Conservation (phyloP, 1,140 invertebrate genomes). For the Zeugodacus cucurbitae region DNA sequence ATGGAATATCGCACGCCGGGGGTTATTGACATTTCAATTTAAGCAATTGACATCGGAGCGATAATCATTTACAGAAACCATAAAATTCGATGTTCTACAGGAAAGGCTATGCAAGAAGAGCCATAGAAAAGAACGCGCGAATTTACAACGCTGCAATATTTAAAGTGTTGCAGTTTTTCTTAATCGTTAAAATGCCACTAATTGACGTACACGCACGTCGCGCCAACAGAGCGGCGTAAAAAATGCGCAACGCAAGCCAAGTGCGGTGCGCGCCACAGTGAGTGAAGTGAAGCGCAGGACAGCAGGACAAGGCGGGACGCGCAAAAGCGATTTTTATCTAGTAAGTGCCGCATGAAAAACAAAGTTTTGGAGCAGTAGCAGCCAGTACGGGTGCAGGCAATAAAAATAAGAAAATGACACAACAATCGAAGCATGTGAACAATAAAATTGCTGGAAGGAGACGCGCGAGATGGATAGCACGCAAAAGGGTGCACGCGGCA, state of each 20-base stretch:
- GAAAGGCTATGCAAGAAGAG: neutral
- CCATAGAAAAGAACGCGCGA: neutral
- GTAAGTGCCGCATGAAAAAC: neutral
- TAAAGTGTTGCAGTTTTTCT: slow-evolving; percentile 31
- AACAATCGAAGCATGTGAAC: slow-evolving; percentile 10
- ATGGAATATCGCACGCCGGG: neutral
- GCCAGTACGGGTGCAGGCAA: neutral
- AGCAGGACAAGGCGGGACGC: neutral
- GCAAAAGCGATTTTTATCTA: slow-evolving; percentile 10
- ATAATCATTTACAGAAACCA: slow-evolving; percentile 32
- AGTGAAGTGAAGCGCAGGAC: neutral
- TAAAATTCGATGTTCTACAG: neutral
- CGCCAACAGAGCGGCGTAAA: neutral
- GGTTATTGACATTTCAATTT: slow-evolving; percentile 40
- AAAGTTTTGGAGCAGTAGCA: neutral
- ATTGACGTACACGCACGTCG: slow-evolving; percentile 25
- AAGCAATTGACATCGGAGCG: slow-evolving; percentile 26
- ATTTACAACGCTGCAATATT: slow-evolving; percentile 7
- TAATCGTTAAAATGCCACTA: slow-evolving; percentile 39
- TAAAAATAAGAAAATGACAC: slow-evolving; percentile 11
- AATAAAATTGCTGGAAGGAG: neutral
- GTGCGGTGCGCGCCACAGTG: neutral
- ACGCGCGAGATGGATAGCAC: neutral
- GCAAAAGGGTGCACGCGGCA: too few relatives aligned
- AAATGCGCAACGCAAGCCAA: neutral